Base-by-base conservation (phyloP, 1,140 invertebrate species). In the Drosophila nebulosa region DNA sequence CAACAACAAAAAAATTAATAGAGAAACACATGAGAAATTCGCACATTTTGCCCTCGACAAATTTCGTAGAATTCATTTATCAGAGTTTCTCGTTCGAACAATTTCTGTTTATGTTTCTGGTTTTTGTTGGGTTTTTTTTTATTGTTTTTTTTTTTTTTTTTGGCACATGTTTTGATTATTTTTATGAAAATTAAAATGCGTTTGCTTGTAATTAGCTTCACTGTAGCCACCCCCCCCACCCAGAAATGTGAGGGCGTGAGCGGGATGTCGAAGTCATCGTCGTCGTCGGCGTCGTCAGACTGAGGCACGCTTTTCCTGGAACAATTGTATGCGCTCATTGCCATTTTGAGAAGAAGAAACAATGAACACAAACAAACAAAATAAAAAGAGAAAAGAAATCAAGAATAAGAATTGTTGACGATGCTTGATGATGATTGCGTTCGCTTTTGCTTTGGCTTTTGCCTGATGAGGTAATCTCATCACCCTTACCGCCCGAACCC, bases 131-230 rank as follows among this genome's bases (percentile, higher is more conserved):
- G 78, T 88, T 86, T 78, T 80, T 80, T 85, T 32, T 50, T 53
- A 60, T 50, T 53, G 30, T 39, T 36, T 32, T 57, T 60, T 39
- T 35, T 51, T 51, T 30, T 35, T 50, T 64, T 57, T 69, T 59
- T 70, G 78, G 74, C 81, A 86, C 78, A 86, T 88, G 81, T 81
- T 86, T 88, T 88, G 74, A 75, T 86, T 88, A 86, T 88, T 88
- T 86, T 81, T 74, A 81, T 86, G 83, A 75, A 86, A 86, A 88
- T 88, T 86, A 88, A 86, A 86, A 88, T 86, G 83, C 81, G 83
- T 86, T 86, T 88, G 74, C 81, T 78, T 86, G 78, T 81, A 88
- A 85, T 78, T 83, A 77, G 42, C 62, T 64, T 39, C 55, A 58
- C 50, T 64, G 32, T 52, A 50, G 9, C 18, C 10, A 30, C 27